Evolutionary conservation across 2,797 vertebrate genomes (phyloP).

Genomic region (Botia almorhae): DNA sequence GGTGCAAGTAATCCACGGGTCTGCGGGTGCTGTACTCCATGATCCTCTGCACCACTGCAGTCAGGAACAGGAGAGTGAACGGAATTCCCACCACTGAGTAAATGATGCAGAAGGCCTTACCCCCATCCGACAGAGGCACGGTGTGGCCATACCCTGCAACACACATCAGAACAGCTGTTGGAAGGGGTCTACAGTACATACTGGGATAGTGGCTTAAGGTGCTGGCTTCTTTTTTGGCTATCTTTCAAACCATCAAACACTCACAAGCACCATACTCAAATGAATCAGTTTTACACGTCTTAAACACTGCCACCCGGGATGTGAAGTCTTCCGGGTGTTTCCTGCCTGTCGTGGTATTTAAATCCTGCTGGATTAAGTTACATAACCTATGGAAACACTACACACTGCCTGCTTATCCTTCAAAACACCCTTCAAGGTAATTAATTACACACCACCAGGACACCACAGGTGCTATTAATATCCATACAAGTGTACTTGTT

Average conservation of each 20-base stretch:
- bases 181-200: not conserved
- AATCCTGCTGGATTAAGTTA: conserved; percentile 49
- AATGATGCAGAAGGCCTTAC: conserved; percentile 94
- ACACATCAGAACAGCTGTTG: not conserved
- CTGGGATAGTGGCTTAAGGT: not conserved
- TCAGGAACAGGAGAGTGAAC: conserved; percentile 92
- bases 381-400: conserved; percentile 49
- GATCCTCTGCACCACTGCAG: conserved; percentile 87
- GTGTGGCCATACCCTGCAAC: conserved; percentile 92
- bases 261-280: not conserved
- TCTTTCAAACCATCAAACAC: not conserved
- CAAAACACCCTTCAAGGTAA: conserved; percentile 45
- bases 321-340: not conserved
- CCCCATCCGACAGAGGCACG: conserved; percentile 92
- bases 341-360: conserved; percentile 3
- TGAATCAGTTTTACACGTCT: not conserved
- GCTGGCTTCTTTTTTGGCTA: not conserved
- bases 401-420: conserved; percentile 35
- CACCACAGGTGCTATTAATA: not conserved
- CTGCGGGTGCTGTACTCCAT: conserved; percentile 81
- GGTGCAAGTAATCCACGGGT: conserved; percentile 87
- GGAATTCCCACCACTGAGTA: conserved; percentile 93
- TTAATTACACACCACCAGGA: not conserved
- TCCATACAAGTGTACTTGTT: conserved; percentile 2
- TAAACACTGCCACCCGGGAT: not conserved